Evolutionary conservation across 2,888 invertebrate genomes (phyloP).

Genomic region (Ctenicera cuprea): DNA sequence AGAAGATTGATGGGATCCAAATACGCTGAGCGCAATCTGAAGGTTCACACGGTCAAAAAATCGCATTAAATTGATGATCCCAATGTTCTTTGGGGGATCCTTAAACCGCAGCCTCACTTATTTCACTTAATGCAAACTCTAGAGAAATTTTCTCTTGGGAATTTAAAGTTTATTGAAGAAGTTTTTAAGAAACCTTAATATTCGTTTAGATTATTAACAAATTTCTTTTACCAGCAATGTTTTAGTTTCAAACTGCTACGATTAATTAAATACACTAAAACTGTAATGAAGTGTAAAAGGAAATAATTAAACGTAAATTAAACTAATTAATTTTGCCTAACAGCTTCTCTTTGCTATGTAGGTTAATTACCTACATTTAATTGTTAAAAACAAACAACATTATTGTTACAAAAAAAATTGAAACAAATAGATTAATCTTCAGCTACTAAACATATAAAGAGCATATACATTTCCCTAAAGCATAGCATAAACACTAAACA

Average conservation of each 20-base stretch:
- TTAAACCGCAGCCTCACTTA: slow-evolving; percentile 15
- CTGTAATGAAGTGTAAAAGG: too few relatives aligned
- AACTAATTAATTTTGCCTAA: not conserved
- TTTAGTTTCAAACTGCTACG: too few relatives aligned
- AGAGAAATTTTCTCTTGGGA: not conserved
- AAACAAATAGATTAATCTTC: too few relatives aligned
- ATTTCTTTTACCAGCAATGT: too few relatives aligned
- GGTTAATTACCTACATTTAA: slow-evolving; percentile 12
- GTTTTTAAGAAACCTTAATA: too few relatives aligned
- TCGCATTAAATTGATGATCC: slow-evolving; percentile 33
- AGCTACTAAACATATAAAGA: too few relatives aligned
- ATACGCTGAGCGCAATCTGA: slow-evolving; percentile 34
- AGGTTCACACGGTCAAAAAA: slow-evolving; percentile 37
- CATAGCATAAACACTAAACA: too few relatives aligned
- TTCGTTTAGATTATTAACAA: too few relatives aligned
- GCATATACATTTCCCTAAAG: too few relatives aligned
- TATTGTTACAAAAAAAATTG: not conserved
- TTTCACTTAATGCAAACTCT: slow-evolving; percentile 10
- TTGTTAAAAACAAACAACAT: slow-evolving; percentile 1
- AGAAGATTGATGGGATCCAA: slow-evolving; percentile 42
- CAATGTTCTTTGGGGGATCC: slow-evolving; percentile 7
- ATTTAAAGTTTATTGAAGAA: too few relatives aligned
- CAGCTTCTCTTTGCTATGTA: slow-evolving; percentile 6
- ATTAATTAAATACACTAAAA: too few relatives aligned
- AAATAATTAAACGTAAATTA: too few relatives aligned